Base-by-base conservation (phyloP, 2,797 vertebrate genomes). In the Periparus ater region DNA sequence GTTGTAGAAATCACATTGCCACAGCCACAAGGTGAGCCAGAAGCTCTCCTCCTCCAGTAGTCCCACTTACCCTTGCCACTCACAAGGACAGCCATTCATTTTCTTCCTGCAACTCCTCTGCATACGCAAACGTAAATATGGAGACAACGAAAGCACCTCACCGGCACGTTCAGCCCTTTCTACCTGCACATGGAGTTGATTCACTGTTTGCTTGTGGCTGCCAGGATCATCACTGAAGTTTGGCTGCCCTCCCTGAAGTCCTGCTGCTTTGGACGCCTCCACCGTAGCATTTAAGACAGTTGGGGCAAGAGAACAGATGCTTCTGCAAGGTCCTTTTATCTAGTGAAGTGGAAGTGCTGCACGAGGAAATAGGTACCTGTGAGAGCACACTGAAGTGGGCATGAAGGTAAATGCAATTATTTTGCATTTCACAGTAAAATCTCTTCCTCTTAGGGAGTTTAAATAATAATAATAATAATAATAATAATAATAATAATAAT, bases 211-310 rank as follows among this genome's bases (percentile, higher is more conserved):
- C 36, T 73, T 81, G 44, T 66, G 79, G 65, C 79, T 96, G 93
- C 92, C 95, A 96, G 91, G 60, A 89, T 91, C 89, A 89, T 93
- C 87, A 72, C 54, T 78, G 76, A 92, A 91, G 79, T 78, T 63
- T 96, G 95, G 93, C 91, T 95, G 87, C 91, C 45, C 89, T 96
- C 92, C 87, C 89, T 89, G 79, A 89, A 89, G 82, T 78, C 91
- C 89, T 94, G 95, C 89, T 95, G 93, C 79, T 94, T 89, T 96
- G 95, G 85, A 94, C 0, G 5, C 72, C 82, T 91, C 76, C 5
- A 6, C 26, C 6, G 2, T 36, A 86, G 62, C 40, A 78, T 51
- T 55, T 70, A 88, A 94, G 95, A 73, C 76, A 86, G 48, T 42
- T 91, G 66, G 55, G 82, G 73, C 85, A 91, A 85, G 36, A 54